Percentiles rank a stretch among this genome's conserved stretches.
Evolutionary conservation across 2,888 invertebrate genomes (phyloP).

Genomic region (Drosophila cognata): DNA sequence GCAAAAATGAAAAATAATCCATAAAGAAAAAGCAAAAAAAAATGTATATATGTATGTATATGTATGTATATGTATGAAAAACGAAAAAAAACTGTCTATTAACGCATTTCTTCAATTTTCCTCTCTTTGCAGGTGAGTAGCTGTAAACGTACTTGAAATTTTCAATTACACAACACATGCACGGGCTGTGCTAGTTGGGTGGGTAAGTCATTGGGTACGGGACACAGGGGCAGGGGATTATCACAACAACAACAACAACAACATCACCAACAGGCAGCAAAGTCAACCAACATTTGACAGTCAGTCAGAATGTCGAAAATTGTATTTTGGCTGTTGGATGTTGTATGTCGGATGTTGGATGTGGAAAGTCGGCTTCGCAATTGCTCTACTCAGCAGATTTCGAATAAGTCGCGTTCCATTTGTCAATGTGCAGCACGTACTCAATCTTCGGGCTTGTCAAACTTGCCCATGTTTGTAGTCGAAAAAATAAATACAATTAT

Average conservation of each 20-base stretch:
- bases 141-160: slow-evolving; percentile 29
- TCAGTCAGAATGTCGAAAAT: background rate
- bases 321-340: slow-evolving; percentile 14
- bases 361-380: slow-evolving; percentile 7
- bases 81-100: slow-evolving; percentile 28
- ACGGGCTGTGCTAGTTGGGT: background rate
- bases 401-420: slow-evolving; percentile 61
- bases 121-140: slow-evolving; percentile 72
- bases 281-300: slow-evolving; percentile 26
- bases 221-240: background rate
- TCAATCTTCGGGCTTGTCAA: slow-evolving; percentile 80
- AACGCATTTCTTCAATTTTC: slow-evolving; percentile 34
- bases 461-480: slow-evolving; percentile 74
- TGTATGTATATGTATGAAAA: background rate
- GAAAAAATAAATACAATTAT: slow-evolving; percentile 17
- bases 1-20: background rate
- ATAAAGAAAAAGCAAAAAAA: slow-evolving; percentile 16
- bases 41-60: background rate
- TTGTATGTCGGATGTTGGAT: slow-evolving; percentile 11
- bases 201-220: slow-evolving; percentile 39
- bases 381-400: background rate
- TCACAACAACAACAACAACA: no score
- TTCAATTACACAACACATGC: slow-evolving; percentile 41
- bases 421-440: slow-evolving; percentile 79
- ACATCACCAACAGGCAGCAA: no score